phyloP scores from a whole-genome alignment of 1,140 invertebrate genomes.

The Orius insidiosus region DNA sequence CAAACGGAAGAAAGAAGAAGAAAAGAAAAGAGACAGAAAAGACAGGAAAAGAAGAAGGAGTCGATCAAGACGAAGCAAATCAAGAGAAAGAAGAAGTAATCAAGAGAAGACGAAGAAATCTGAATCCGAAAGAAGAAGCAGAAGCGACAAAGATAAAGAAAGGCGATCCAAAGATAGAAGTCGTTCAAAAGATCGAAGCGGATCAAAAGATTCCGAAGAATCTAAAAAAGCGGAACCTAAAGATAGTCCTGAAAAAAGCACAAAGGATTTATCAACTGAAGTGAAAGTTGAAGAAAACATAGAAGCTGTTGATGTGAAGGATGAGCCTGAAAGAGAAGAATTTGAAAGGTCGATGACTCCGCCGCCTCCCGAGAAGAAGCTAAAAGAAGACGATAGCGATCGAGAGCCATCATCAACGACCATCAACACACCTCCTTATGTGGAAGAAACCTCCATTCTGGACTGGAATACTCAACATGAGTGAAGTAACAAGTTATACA shows the following conservation, averaged over 20 bases:
- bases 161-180: slow-evolving; percentile 16
- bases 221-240: not conserved
- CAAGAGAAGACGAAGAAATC: too few relatives aligned
- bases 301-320: not conserved
- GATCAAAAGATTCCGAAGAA: slow-evolving; percentile 7
- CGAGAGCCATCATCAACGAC: slow-evolving; percentile 39
- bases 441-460: slow-evolving; percentile 41
- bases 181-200: slow-evolving; percentile 15
- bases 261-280: not conserved
- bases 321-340: not conserved
- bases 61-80: slow-evolving; percentile 10
- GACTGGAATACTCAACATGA: slow-evolving; percentile 77
- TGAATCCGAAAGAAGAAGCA: slow-evolving; percentile 22
- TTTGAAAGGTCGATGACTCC: slow-evolving; percentile 3
- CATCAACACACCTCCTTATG: slow-evolving; percentile 36
- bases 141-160: slow-evolving; percentile 21
- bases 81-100: slow-evolving; percentile 19
- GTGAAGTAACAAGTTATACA: slow-evolving; percentile 80
- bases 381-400: slow-evolving; percentile 26
- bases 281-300: slow-evolving; percentile 2
- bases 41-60: slow-evolving; percentile 15
- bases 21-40: slow-evolving; percentile 21
- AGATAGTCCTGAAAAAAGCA: not conserved
- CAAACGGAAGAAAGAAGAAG: slow-evolving; percentile 24
- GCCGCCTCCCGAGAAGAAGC: not conserved